phyloP scores from a whole-genome alignment of 2,888 invertebrate species.

The Apodemia zela region DNA sequence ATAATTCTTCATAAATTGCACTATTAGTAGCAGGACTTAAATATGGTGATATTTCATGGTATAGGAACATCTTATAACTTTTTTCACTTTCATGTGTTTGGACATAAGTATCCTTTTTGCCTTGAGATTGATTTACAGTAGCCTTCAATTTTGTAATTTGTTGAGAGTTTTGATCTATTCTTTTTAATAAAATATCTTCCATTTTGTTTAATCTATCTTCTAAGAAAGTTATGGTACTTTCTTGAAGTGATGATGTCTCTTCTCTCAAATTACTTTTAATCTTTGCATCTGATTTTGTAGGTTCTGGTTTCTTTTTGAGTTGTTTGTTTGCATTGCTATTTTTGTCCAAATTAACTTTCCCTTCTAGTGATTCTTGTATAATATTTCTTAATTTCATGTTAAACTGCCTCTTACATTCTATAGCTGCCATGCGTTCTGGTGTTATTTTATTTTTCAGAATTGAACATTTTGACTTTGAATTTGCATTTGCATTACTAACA shows the following conservation, averaged over 20 bases:
- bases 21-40: slow-evolving; percentile 55
- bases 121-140: slow-evolving; percentile 28
- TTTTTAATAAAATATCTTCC: slow-evolving; percentile 54
- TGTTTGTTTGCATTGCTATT: slow-evolving; percentile 17
- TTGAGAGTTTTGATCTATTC: slow-evolving; percentile 62
- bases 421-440: slow-evolving; percentile 58
- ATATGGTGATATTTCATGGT: slow-evolving; percentile 61
- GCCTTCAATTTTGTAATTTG: slow-evolving; percentile 53
- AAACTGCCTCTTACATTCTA: slow-evolving; percentile 63
- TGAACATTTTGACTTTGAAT: slow-evolving; percentile 24
- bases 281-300: background rate
- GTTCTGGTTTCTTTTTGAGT: background rate
- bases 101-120: slow-evolving; percentile 39
- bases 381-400: slow-evolving; percentile 67
- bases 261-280: background rate
- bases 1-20: slow-evolving; percentile 65
- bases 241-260: slow-evolving; percentile 28
- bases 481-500: background rate
- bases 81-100: slow-evolving; percentile 47
- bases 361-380: slow-evolving; percentile 55
- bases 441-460: slow-evolving; percentile 45
- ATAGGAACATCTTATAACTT: slow-evolving; percentile 53
- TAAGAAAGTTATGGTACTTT: slow-evolving; percentile 49
- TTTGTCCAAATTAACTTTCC: slow-evolving; percentile 32
- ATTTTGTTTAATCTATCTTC: slow-evolving; percentile 59